Evolutionary conservation across 2,113 vertebrate genomes (phyloP), one percentile per base, ranked within the genome.

Genomic region (Zosterops borbonicus): DNA sequence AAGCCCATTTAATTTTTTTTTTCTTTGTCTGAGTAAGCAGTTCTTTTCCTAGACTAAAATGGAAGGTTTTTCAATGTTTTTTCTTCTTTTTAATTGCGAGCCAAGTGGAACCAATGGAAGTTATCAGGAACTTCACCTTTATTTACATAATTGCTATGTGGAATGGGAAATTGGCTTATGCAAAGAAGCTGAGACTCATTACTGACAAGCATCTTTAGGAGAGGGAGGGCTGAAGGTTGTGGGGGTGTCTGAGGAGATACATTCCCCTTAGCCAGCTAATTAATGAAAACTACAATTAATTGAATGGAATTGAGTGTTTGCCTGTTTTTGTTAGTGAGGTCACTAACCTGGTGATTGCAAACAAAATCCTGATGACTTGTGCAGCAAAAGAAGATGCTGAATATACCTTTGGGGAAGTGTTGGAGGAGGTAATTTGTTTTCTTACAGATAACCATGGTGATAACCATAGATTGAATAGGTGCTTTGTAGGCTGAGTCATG

Each of bases 91-190:
- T 70, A 81, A 78, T 89, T 2, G 0, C 60, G 31, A 94, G 23
- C 25, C 2, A 14, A 86, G 44, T 74, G 49, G 31, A 92, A 41
- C 28, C 65, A 82, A 18, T 49, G 12, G 25, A 86, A 87, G 18
- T 65, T 92, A 79, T 44, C 67, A 63, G 81, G 49, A 87, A 27
- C n/a, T 78, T 89, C 49, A 84, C 69, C 62, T 94, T 81, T 11
- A 65, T 95, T 95, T 94, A 46, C 60, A 64, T 95, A 95, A 92
- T 89, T 94, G 31, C 58, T 79, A 11, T 69, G 53, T 85, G 56
- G 31, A 64, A 65, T 29, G 20, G 62, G 69, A 89, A 95, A 95
- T 76, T 90, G n/a, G 52, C 29, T 94, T 87, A 58, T 33, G 37
- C 44, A 76, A 41, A 39, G 49, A 65, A 44, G 44, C 77, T 79